phyloP scores from a whole-genome alignment of 2,113 vertebrate genomes.

The Prionailurus bengalensis region DNA sequence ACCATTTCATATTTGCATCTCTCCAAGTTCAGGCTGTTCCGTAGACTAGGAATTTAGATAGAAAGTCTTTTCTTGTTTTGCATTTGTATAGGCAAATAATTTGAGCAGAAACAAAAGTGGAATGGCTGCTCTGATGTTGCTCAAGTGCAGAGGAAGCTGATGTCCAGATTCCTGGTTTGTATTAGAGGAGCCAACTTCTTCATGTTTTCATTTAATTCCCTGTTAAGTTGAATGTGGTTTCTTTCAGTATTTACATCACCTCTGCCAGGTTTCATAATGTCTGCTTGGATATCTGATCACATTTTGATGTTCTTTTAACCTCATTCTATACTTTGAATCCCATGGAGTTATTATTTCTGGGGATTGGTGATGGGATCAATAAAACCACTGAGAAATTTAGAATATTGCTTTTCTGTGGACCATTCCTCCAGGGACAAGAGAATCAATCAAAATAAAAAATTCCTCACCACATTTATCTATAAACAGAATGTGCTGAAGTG shows the following conservation, averaged over 20 bases:
- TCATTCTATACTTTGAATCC: constrained; percentile 49
- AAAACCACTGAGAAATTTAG: constrained; percentile 59
- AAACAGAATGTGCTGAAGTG: constrained; percentile 62
- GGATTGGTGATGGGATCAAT: constrained; percentile 47
- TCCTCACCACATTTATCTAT: constrained; percentile 6
- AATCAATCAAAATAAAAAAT: constrained; percentile 65
- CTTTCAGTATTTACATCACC: constrained; percentile 17
- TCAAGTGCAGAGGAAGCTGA: background rate
- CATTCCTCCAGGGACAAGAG: constrained; percentile 3
- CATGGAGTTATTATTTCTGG: constrained; percentile 43
- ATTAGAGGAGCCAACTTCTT: background rate
- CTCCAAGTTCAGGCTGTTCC: background rate
- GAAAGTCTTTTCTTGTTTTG: background rate
- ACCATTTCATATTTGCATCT: background rate
- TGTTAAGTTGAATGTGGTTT: background rate
- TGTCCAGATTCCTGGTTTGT: background rate
- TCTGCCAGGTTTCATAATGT: constrained; percentile 56
- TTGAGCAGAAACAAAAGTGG: background rate
- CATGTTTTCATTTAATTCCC: background rate
- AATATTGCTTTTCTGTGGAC: constrained; percentile 66
- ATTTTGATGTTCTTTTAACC: constrained; percentile 30
- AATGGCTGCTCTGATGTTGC: background rate
- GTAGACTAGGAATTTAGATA: background rate
- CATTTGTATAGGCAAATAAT: background rate
- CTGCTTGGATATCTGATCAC: background rate